These are phyloP conservation scores for Lates calcarifer DNA, from an alignment of 2,113 vertebrate genomes.

Conservation along the genomic window DNA sequence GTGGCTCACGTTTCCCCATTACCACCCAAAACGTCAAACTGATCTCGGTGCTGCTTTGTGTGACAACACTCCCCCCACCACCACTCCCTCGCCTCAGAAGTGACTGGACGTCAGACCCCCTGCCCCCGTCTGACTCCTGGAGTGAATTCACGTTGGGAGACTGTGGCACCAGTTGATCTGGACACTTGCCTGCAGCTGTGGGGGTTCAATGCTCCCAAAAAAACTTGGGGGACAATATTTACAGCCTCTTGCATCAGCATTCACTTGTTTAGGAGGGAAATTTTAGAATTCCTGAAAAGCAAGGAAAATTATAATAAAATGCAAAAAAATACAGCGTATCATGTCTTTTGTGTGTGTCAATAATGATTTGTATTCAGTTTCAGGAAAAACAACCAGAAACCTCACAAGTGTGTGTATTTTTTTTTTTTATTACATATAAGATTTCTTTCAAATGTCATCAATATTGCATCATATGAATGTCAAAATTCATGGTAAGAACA, in stretches of 20 bases:
- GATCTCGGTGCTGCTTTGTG: constrained; percentile 41
- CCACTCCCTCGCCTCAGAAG: background rate
- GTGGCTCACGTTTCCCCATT: background rate
- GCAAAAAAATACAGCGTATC: background rate
- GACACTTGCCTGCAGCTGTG: constrained; percentile 36
- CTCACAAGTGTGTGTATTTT: background rate
- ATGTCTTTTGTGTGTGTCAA: constrained; percentile 22
- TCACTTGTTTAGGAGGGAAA: constrained; percentile 60
- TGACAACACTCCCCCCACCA: background rate
- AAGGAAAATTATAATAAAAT: constrained; percentile 74
- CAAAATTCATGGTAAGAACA: constrained; percentile 13
- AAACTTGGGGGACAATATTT: constrained; percentile 36
- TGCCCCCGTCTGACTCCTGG: constrained; percentile 7
- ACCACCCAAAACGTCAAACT: constrained; percentile 23
- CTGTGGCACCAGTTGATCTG: constrained; percentile 64
- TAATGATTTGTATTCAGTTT: background rate
- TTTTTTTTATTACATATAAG: constrained; percentile 65
- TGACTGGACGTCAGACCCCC: constrained; percentile 9
- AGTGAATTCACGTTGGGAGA: constrained; percentile 28
- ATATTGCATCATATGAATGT: constrained; percentile 50
- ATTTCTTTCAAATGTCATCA: constrained; percentile 57
- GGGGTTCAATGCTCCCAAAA: constrained; percentile 41
- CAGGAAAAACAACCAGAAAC: background rate
- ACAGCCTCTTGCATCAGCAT: constrained; percentile 52
- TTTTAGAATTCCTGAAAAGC: constrained; percentile 62